Base-by-base conservation (phyloP, 2,797 vertebrate species). In the Acridotheres tristis region DNA sequence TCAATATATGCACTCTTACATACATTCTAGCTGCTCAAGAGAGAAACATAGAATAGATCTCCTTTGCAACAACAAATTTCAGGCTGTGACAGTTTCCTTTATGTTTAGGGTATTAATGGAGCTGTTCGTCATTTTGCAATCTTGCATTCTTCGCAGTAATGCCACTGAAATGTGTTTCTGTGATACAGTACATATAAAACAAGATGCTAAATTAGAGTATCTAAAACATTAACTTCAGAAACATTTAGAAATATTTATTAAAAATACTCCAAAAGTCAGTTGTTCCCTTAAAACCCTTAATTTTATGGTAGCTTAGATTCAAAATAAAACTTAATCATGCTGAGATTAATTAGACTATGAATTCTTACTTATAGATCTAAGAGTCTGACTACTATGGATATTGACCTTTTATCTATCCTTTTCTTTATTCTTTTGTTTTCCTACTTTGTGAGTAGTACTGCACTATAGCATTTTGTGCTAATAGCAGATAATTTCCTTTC, bases 401-500 rank as follows among this genome's bases (percentile, higher is more conserved):
- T 43, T 54, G 45, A 55, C 48, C 86, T 78, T 93, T 94, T 22
- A 89, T 50, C 63, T 86, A 65, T 25, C 20, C 11, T 25, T 80
- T 66, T 54, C 36, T n/a, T 65, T 38, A 23, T 78, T 89, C 48
- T 87, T 88, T 68, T 85, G 63, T 54, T 92, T 77, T 91, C 51
- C 40, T 83, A 30, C 42, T 81, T 93, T 82, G 9, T 87, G 73
- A 88, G 55, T 26, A 85, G 43, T 38, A 63, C 19, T 32, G 13
- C n/a, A 5, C 27, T 63, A 71, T 8, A 72, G 38, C 51, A 65
- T 43, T 93, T 67, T 48, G 20, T 78, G 10, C 67, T 88, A 95
- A 86, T 51, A 87, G 43, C 38, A 61, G 72, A 93, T 59, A 59
- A 88, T 82, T 83, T 87, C 67, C 68, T 92, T 85, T 72, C 62